phyloP scores from a whole-genome alignment of 2,797 vertebrate genomes.

The Dipus sagitta region DNA sequence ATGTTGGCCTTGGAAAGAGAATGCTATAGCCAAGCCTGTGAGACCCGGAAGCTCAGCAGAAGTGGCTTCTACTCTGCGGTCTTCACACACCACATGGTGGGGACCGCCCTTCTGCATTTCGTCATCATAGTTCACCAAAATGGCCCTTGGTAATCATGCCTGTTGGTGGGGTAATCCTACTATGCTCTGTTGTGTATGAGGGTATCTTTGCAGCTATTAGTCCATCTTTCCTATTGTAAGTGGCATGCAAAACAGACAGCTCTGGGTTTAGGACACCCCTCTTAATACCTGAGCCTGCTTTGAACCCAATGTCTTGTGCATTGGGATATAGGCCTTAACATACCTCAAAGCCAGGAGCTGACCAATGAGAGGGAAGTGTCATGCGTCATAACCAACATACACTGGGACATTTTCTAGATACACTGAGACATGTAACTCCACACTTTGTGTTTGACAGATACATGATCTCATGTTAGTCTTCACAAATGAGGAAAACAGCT shows the following conservation, averaged over 20 bases:
- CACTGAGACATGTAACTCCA: not conserved
- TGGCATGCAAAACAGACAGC: not conserved
- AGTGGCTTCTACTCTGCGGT: not conserved
- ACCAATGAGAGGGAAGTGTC: not conserved
- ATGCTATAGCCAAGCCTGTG: not conserved
- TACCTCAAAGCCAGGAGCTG: constrained; percentile 20
- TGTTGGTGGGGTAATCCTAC: not conserved
- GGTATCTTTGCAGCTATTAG: not conserved
- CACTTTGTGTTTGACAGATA: not conserved
- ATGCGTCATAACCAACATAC: not conserved
- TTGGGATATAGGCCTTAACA: not conserved
- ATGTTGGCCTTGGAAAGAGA: constrained; percentile 10
- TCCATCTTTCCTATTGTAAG: not conserved
- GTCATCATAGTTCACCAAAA: not conserved
- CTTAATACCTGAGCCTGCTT: not conserved
- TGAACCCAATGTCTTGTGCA: not conserved
- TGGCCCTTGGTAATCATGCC: not conserved
- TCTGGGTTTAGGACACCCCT: not conserved
- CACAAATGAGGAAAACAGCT: constrained; percentile 7
- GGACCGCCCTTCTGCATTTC: not conserved
- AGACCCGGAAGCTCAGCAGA: not conserved
- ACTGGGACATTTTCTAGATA: not conserved
- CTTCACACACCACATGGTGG: not conserved
- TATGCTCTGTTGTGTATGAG: not conserved
- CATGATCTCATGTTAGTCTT: not conserved